Conservation (phyloP, 2,888 invertebrate genomes). For the Agrochola circellaris region DNA sequence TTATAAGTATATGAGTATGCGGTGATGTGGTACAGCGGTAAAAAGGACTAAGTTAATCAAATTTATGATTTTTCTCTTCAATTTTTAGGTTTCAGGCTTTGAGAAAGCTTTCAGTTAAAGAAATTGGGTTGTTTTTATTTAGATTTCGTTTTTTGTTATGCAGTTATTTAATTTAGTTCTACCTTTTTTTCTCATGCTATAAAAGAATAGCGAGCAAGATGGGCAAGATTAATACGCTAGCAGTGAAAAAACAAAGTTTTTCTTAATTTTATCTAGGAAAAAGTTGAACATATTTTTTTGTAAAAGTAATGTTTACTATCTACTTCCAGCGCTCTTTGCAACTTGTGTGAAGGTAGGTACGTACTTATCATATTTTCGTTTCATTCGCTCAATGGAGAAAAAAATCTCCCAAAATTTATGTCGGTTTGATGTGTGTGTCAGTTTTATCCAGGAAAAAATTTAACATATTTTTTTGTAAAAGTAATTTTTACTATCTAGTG, state of each 20-base stretch:
- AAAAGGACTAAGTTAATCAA: slow-evolving; percentile 38
- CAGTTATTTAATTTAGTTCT: background rate
- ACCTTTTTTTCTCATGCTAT: background rate
- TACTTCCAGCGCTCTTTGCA: background rate
- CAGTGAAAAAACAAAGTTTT: background rate
- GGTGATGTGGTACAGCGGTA: slow-evolving; percentile 32
- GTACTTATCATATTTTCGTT: no score
- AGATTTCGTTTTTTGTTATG: background rate
- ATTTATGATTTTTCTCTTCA: slow-evolving; percentile 23
- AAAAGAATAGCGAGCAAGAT: background rate
- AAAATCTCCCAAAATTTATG: no score
- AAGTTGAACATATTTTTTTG: background rate
- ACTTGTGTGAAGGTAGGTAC: background rate
- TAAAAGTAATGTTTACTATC: background rate
- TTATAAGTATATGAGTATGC: slow-evolving; percentile 35
- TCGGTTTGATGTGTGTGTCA: no score
- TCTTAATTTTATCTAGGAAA: background rate
- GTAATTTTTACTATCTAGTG: background rate
- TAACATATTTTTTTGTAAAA: background rate
- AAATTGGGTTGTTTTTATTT: slow-evolving; percentile 14
- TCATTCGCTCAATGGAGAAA: no score
- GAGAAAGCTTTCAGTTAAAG: slow-evolving; percentile 2
- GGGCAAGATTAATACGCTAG: background rate
- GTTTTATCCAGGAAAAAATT: background rate
- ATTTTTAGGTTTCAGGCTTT: slow-evolving; percentile 26